Base-by-base conservation (phyloP, 2,888 invertebrate species). In the Octodonta nipae region DNA sequence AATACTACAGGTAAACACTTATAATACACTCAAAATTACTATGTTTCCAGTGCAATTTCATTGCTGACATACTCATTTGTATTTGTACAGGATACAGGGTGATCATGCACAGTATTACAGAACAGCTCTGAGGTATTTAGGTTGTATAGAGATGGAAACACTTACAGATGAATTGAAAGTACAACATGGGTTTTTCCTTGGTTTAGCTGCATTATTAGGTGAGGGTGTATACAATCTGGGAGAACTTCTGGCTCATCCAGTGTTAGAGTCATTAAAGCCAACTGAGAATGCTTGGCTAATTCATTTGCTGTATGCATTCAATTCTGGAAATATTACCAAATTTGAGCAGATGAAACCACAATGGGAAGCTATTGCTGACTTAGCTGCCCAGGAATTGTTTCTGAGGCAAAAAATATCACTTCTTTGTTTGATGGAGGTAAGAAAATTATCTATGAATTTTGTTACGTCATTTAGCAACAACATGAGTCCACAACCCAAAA, bases 171-270 rank as follows among this genome's bases (percentile, higher is more conserved):
- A 73, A 40, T 71, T 76, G 31, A 75, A 80, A 62, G 69, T 74
- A 33, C 73, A 78, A 32, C 79, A 86, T 49, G 96, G 96, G 0
- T 86, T 89, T 55, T 78, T 91, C 47, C 70, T 99, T 3, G 88
- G 92, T 0, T 64, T 98, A 5, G 96, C 98, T 1, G 96, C 93
- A 0, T 71, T 98, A 13, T 66, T 96, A 2, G 96, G 93, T 1
- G 86, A 91, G 49, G 86, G 84, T 13, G 87, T 99, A 12, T 98
- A 95, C 60, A 98, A 98, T 59, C 77, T 98, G 46, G 96, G 93
- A 0, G 98, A 98, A 61, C 66, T 99, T 61, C 64, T 96, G 27
- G 92, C 92, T 1, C 96, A 98, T 66, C 89, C 93, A 0, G 83
- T 98, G 34, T 63, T 99, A 46, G 79, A 87, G 43, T 77, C 86